phyloP scores from a whole-genome alignment of 2,113 vertebrate species.

The Gnathochromis pfefferi region DNA sequence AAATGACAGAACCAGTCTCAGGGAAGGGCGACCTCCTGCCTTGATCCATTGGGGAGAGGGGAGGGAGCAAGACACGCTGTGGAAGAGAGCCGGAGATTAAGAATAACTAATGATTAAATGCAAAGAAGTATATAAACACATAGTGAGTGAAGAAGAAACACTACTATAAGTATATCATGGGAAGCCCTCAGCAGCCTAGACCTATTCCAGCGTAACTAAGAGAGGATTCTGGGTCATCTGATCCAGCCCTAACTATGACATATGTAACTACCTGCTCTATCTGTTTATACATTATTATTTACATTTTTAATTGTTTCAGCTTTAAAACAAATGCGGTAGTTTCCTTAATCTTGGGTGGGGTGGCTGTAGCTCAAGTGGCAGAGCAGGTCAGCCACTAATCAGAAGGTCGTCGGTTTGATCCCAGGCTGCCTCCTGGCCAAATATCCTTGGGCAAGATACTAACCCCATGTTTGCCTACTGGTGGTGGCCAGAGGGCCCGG shows the following conservation, averaged over 20 bases:
- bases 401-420: rapidly evolving
- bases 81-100: not conserved
- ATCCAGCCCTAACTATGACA: not conserved
- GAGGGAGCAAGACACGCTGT: not conserved
- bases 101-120: not conserved
- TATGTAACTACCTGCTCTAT: not conserved
- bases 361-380: too few relatives aligned
- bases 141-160: not conserved
- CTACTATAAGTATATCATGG: not conserved
- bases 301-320: not conserved
- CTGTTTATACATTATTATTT: not conserved
- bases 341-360: not conserved
- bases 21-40: not conserved
- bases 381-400: too few relatives aligned
- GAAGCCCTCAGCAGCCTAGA: not conserved
- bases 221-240: not conserved
- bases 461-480: too few relatives aligned
- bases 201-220: not conserved
- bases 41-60: not conserved
- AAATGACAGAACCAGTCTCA: not conserved
- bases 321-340: not conserved
- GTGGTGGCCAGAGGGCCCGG: too few relatives aligned
- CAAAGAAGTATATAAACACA: not conserved
- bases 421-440: too few relatives aligned
- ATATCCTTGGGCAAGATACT: too few relatives aligned